Conservation (phyloP, 2,113 vertebrate species). For the Poeciliopsis occidentalis region DNA sequence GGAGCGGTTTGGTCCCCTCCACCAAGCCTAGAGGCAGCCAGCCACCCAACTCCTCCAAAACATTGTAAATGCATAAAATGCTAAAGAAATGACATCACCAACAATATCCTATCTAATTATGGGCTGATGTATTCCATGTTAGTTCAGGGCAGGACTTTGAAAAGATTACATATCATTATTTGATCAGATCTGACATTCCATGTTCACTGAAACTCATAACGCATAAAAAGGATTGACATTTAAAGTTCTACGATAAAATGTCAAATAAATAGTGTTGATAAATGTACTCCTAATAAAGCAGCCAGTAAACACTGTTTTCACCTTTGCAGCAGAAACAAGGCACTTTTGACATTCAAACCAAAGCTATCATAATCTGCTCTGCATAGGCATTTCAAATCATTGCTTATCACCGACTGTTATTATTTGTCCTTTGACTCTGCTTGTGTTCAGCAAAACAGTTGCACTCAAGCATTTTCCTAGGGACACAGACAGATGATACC, state of each 20-base stretch:
- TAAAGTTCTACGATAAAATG: slow-evolving; percentile 55
- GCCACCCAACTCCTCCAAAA: too few species aligned
- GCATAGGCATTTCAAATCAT: slow-evolving; percentile 35
- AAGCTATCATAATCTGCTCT: slow-evolving; percentile 37
- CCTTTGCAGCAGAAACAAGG: slow-evolving; percentile 37
- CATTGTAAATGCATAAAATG: background rate
- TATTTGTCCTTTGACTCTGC: slow-evolving; percentile 46
- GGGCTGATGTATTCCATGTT: background rate
- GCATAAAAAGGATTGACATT: slow-evolving; percentile 62
- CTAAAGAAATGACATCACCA: background rate
- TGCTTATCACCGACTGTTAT: slow-evolving; percentile 53
- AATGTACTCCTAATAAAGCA: slow-evolving; percentile 31
- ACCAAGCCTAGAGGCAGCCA: too few species aligned
- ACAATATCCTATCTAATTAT: background rate
- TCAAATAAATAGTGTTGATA: slow-evolving; percentile 47
- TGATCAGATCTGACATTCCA: slow-evolving; percentile 4
- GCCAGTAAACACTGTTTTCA: slow-evolving; percentile 24
- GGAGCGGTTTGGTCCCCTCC: too few species aligned
- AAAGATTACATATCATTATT: background rate
- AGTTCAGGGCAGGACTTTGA: too few species aligned
- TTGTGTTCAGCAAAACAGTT: slow-evolving; percentile 29
- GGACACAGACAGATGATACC: slow-evolving; percentile 60
- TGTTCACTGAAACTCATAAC: background rate
- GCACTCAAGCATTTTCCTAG: slow-evolving; percentile 32
- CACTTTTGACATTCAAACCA: slow-evolving; percentile 64